Base-by-base conservation (phyloP, 2,113 vertebrate genomes). In the Eleginops maclovinus region DNA sequence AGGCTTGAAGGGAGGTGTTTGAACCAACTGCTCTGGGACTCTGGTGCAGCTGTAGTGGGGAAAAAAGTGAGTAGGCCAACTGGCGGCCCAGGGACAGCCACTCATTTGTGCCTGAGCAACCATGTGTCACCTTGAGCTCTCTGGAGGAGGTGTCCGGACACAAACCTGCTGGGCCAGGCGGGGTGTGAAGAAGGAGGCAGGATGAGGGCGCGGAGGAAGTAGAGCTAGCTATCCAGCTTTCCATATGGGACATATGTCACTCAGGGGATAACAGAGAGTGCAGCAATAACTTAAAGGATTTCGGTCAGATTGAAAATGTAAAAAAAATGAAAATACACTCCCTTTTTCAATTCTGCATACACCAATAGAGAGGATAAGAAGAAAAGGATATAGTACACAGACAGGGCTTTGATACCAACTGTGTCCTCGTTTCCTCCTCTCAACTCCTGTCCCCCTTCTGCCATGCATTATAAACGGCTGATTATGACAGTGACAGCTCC, bases 401-500 rank as follows among this genome's bases (percentile, higher is more conserved):
- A 81, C 69, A 72, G 77, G 79, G 81, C 75, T 91, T 87, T 91
- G 89, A 87, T 91, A 85, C 54, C 79, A 50, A 80, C 79, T 72
- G 82, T 84, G 89, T 91, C 89, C 81, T 83, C 65, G 40, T 83
- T 92, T 88, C 80, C 89, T 84, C 87, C 84, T 81, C 85, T 82
- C 79, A 21, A 87, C 86, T 85, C 73, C 73, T 62, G 84, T 81
- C 87, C 87, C 72, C 91, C 79, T 90, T 87, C 85, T 86, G 89
- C 84, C 87, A 69, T 76, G 88, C 90, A 91, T 92, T 91, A 91
- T 91, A 93, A 92, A 91, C 85, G 84, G 84, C 66, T 90, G 89
- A 92, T 92, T 89, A 91, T 90, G 88, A 92, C 90, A 84, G 61
- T 87, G 90, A 89, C 90, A 85, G 88, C 89, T 93, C 87, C 88